Evolutionary conservation across 2,888 invertebrate species (phyloP), one percentile per base, ranked within the genome.

Genomic region (Nomada fucata): DNA sequence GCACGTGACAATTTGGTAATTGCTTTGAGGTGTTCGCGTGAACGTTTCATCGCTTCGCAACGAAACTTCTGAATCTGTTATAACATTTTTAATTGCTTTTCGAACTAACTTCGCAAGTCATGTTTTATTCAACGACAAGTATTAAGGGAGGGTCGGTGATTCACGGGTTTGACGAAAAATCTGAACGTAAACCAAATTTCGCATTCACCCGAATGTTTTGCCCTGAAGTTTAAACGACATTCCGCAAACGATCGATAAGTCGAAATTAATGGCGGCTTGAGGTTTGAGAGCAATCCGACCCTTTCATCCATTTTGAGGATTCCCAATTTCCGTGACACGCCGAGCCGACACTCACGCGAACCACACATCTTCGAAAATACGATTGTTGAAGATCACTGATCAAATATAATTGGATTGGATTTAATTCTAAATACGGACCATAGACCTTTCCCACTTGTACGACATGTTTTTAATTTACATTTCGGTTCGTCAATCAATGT

Each of bases 61-160:
- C 52, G 53, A 64, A 53, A 13, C 60, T 53, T 44, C 18, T 59
- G 52, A 65, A 59, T 65, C 72, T 59, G 59, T 76, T 52, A 42
- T 26, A 13, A 13, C 2, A 50, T n/a, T 15, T 20, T n/a, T 2
- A n/a, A n/a, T 53, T 53, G 18, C n/a, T 53, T n/a, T 15, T 47
- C 13, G 13, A 47, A 47, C 47, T 11, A 47, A 47, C 11, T 47
- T 47, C 47, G 11, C 47, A 15, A 42, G 29, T 53, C 63, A 72
- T 72, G 72, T 72, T 72, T 72, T 72, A 72, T 72, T 72, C 72
- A 72, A 53, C 52, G 42, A 15, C n/a, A 15, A 47, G 47, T 47
- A 15, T 47, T 47, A 47, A 15, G 47, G 13, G 47, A 47, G 47
- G 47, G 15, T 47, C 15, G 47, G 15, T 3, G 15, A 10, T 15